These are phyloP conservation scores for Peromyscus nudipes DNA, from an alignment of 2,797 vertebrate species.

Conservation along the genomic window DNA sequence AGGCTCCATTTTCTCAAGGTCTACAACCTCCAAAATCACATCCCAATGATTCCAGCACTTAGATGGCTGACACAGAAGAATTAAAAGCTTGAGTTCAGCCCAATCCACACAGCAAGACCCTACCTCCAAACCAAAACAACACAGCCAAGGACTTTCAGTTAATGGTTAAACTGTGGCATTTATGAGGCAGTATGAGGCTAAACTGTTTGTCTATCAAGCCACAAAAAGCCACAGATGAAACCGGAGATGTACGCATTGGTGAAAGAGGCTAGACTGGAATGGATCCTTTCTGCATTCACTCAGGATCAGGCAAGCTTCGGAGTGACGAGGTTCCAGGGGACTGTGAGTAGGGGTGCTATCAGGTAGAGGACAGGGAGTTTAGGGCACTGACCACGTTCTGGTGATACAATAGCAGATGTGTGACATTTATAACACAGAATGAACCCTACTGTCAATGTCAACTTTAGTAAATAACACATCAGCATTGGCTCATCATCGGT, in stretches of 20 bases:
- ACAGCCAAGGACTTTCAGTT: background rate
- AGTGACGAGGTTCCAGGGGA: background rate
- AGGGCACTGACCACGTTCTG: background rate
- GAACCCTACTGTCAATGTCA: background rate
- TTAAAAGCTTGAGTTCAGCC: background rate
- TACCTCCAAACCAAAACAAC: background rate
- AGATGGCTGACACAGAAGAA: background rate
- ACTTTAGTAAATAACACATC: background rate
- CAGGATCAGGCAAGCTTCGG: background rate
- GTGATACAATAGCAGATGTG: background rate
- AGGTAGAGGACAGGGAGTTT: background rate
- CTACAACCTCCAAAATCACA: background rate
- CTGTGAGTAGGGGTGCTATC: background rate
- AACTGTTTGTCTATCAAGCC: background rate
- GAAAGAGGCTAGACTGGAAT: conserved; percentile 9
- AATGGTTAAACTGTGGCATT: background rate
- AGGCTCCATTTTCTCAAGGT: background rate
- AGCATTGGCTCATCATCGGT: background rate
- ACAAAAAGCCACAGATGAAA: background rate
- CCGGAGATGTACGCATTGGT: background rate
- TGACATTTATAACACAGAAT: background rate
- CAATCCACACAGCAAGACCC: background rate
- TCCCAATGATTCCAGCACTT: background rate
- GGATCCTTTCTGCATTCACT: background rate
- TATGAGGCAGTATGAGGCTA: background rate